phyloP scores from a whole-genome alignment of 2,888 invertebrate genomes.

The Apodemia duryi region DNA sequence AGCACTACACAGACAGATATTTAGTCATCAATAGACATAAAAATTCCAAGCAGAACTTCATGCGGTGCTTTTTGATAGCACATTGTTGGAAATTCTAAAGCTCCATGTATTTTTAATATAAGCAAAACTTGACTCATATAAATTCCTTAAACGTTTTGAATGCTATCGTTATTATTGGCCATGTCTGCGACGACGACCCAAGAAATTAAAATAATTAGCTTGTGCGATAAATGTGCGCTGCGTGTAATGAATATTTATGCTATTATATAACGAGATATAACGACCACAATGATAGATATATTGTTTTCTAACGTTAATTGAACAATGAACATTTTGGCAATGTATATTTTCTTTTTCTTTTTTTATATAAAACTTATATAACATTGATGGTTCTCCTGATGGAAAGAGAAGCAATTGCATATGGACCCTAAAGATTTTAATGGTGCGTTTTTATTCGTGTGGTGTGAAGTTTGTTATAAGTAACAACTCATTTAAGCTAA shows the following conservation, averaged over 20 bases:
- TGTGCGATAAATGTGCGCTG: constrained; percentile 47
- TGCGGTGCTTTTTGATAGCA: constrained; percentile 21
- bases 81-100: constrained; percentile 30
- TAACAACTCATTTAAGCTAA: too few relatives aligned
- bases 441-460: too few relatives aligned
- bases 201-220: constrained; percentile 70
- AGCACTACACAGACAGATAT: constrained; percentile 9
- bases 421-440: too few relatives aligned
- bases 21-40: constrained; percentile 24
- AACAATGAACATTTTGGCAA: neutral
- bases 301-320: neutral
- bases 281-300: constrained; percentile 21
- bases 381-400: too few relatives aligned
- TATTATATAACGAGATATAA: constrained; percentile 27
- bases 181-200: constrained; percentile 53
- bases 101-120: constrained; percentile 24
- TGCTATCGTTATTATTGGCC: constrained; percentile 55
- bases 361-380: too few relatives aligned
- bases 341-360: neutral
- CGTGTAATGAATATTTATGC: constrained; percentile 37
- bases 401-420: too few relatives aligned
- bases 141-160: constrained; percentile 52
- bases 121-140: constrained; percentile 44
- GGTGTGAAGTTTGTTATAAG: too few relatives aligned
- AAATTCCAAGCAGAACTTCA: constrained; percentile 23